Evolutionary conservation across 1,140 invertebrate genomes (phyloP).

Genomic region (Physella acuta): DNA sequence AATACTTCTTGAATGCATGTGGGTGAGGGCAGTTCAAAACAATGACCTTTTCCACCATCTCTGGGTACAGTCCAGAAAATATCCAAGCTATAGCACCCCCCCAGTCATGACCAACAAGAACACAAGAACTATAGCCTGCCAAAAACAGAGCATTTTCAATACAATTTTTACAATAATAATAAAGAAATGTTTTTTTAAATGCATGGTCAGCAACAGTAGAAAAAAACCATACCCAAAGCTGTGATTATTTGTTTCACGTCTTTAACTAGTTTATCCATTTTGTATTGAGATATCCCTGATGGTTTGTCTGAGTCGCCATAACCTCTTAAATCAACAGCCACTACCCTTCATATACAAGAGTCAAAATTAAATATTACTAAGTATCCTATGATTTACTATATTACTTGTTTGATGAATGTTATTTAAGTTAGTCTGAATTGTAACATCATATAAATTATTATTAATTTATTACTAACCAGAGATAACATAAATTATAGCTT

Average conservation of each 20-base stretch:
- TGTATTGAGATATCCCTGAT: slow-evolving; percentile 65
- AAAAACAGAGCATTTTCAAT: no score
- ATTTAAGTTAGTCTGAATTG: no score
- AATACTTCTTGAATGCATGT: background rate
- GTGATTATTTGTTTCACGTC: slow-evolving; percentile 72
- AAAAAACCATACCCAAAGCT: slow-evolving; percentile 63
- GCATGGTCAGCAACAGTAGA: no score
- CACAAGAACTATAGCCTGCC: slow-evolving; percentile 54
- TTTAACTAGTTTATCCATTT: slow-evolving; percentile 66
- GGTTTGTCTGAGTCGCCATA: slow-evolving; percentile 81
- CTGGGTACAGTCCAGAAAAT: slow-evolving; percentile 68
- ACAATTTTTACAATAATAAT: no score
- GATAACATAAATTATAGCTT: no score
- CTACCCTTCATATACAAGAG: no score
- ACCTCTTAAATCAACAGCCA: slow-evolving; percentile 77
- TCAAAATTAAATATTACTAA: slow-evolving; percentile 36
- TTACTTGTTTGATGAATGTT: background rate
- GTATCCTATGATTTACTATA: background rate
- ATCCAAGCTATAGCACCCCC: slow-evolving; percentile 69
- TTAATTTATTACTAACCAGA: no score
- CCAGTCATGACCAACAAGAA: slow-evolving; percentile 78
- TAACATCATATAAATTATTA: no score
- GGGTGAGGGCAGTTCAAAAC: slow-evolving; percentile 69
- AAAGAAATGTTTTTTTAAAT: no score
- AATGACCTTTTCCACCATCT: slow-evolving; percentile 73